Conservation (phyloP, 2,888 invertebrate genomes). For the Myathropa florea region DNA sequence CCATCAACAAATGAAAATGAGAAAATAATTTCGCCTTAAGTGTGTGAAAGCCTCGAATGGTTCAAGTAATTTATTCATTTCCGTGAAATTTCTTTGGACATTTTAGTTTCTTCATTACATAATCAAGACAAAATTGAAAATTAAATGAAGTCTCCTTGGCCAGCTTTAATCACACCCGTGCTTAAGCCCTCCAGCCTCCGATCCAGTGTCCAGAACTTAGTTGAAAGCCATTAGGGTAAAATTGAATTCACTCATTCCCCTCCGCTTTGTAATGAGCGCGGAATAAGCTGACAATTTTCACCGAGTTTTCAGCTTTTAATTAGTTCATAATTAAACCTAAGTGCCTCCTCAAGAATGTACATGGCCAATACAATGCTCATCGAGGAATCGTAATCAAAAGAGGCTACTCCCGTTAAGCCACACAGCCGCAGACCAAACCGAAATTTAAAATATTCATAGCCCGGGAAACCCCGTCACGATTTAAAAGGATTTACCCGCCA, state of each 20-base stretch:
- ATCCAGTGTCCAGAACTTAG: not conserved
- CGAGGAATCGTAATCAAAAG: not conserved
- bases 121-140: not conserved
- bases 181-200: not conserved
- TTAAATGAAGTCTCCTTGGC: not conserved
- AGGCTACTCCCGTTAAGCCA: not conserved
- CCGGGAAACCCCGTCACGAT: not conserved
- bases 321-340: not conserved
- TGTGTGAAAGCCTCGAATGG: too few species aligned
- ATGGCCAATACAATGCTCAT: not conserved
- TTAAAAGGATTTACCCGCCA: conserved; percentile 24
- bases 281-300: not conserved
- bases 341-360: not conserved
- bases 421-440: not conserved
- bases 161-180: not conserved
- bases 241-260: not conserved
- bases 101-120: not conserved
- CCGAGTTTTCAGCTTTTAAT: not conserved
- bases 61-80: not conserved
- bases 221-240: not conserved
- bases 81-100: too few species aligned
- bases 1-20: too few species aligned
- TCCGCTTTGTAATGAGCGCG: not conserved
- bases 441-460: conserved; percentile 31
- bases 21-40: too few species aligned